These are phyloP conservation scores for Paradoxurus hermaphroditus DNA, from an alignment of 2,113 vertebrate genomes.

Conservation along the genomic window DNA sequence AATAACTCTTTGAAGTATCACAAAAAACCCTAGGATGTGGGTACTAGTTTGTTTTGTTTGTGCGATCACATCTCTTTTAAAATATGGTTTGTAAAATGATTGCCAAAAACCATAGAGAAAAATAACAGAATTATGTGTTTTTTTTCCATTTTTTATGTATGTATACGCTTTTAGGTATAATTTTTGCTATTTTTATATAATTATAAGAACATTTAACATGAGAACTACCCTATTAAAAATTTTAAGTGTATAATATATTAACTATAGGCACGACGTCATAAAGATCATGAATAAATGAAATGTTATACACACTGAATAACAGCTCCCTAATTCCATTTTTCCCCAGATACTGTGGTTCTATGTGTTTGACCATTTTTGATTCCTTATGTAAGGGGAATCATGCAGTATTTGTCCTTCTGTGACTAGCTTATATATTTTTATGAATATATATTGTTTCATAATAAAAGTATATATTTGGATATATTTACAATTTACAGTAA, in stretches of 20 bases:
- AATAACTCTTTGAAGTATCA: neutral
- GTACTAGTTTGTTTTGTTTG: neutral
- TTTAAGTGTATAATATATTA: neutral
- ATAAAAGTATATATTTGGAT: neutral
- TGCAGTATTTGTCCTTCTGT: neutral
- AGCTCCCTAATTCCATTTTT: neutral
- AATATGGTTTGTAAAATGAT: neutral
- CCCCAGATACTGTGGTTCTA: neutral
- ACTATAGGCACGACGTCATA: neutral
- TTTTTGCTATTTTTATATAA: neutral
- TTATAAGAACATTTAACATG: neutral
- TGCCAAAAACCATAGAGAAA: neutral
- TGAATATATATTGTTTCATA: neutral
- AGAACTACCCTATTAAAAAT: neutral
- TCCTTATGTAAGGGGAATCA: neutral
- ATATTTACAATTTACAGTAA: neutral
- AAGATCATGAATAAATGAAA: neutral
- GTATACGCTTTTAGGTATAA: neutral
- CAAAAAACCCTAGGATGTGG: neutral
- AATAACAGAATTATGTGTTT: neutral
- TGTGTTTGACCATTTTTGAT: neutral
- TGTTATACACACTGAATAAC: neutral
- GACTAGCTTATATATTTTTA: neutral
- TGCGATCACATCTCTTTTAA: neutral
- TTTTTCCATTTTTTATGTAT: neutral